These are phyloP conservation scores for Trichogramma pretiosum DNA, from an alignment of 1,140 invertebrate genomes.

Conservation along the genomic window DNA sequence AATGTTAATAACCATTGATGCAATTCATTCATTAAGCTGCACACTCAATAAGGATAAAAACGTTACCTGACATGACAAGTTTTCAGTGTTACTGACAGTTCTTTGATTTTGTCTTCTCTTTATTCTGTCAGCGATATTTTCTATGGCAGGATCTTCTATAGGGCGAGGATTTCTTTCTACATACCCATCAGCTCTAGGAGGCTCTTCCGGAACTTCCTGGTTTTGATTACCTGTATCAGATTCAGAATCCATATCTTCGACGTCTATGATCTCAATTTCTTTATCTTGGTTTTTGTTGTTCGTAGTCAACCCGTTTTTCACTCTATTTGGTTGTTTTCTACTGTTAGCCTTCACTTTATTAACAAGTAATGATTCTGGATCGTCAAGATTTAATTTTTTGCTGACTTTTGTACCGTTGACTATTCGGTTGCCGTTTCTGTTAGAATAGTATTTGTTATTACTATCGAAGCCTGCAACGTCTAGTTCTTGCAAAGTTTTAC, in stretches of 20 bases:
- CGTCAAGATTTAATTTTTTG: constrained; percentile 26
- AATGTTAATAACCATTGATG: too few species aligned
- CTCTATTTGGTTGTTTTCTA: background rate
- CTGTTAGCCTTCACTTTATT: constrained; percentile 9
- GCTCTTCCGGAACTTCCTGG: too few species aligned
- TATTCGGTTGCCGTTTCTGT: constrained; percentile 23
- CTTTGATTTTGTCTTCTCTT: constrained; percentile 33
- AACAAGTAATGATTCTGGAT: constrained; percentile 24
- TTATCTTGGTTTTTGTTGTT: constrained; percentile 1
- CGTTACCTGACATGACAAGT: too few species aligned
- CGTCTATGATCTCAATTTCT: constrained; percentile 1
- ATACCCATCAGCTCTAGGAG: too few species aligned
- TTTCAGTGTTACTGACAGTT: constrained; percentile 9
- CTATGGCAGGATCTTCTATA: constrained; percentile 22
- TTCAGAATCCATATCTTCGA: constrained; percentile 5
- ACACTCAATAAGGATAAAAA: too few species aligned
- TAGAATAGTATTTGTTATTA: constrained; percentile 41
- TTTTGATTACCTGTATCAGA: background rate
- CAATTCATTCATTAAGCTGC: too few species aligned
- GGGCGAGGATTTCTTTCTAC: constrained; percentile 2
- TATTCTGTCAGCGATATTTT: constrained; percentile 41
- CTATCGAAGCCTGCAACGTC: constrained; percentile 27
- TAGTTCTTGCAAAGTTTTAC: constrained; percentile 2
- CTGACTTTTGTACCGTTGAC: constrained; percentile 32
- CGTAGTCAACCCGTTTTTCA: constrained; percentile 3